Conservation (phyloP, 2,797 vertebrate species). For the Amazonetta brasiliensis region DNA sequence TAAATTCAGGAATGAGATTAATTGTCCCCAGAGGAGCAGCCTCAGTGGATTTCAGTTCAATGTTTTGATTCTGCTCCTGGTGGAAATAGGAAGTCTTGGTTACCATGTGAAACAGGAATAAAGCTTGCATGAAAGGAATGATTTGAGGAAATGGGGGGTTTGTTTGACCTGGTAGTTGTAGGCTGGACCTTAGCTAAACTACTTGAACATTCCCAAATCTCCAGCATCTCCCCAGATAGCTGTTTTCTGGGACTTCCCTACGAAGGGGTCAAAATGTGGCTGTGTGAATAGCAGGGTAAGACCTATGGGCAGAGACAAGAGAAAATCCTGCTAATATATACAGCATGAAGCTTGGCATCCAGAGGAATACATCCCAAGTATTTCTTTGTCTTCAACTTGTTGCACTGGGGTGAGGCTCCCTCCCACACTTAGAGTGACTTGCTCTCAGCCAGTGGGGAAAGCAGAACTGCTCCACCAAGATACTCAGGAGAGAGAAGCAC, state of each 20-base stretch:
- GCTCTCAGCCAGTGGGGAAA: not conserved
- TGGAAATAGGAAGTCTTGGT: not conserved
- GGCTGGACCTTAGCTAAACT: accelerated
- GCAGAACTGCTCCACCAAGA: not conserved
- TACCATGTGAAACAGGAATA: not conserved
- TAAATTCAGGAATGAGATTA: not conserved
- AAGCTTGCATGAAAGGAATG: not conserved
- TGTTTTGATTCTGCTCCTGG: not conserved
- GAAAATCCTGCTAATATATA: not conserved
- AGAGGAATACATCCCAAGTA: too few species aligned
- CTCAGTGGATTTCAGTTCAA: not conserved
- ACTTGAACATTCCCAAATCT: not conserved
- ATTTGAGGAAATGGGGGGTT: not conserved
- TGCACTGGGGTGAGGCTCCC: not conserved
- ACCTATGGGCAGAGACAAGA: not conserved
- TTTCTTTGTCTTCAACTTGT: not conserved
- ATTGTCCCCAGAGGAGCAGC: not conserved
- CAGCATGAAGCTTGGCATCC: accelerated
- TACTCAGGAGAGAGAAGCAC: not conserved
- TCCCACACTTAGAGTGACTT: not conserved
- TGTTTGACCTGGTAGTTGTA: not conserved
- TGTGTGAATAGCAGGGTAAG: not conserved
- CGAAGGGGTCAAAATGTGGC: accelerated
- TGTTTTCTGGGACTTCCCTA: not conserved
- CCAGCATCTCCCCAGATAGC: accelerated